Evolutionary conservation across 2,113 vertebrate species (phyloP).

Genomic region (Bungarus multicinctus): DNA sequence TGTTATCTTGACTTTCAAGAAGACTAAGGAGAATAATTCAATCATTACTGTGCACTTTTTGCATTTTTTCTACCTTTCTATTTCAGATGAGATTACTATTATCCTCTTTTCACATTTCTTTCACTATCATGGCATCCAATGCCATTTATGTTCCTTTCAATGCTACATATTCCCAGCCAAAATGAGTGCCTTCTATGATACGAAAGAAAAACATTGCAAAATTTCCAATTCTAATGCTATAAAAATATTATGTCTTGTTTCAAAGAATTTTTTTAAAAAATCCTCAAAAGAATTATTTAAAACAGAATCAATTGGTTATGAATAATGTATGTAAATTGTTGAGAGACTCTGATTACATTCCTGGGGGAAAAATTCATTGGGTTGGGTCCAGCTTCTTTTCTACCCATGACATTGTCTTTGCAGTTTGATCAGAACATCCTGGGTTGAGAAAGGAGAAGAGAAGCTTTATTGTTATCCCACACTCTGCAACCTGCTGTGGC

Average conservation of each 20-base stretch:
- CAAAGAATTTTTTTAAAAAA: not conserved
- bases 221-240: slow-evolving; percentile 7
- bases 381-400: not conserved
- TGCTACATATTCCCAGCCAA: not conserved
- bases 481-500: not conserved
- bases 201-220: not conserved
- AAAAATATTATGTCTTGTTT: slow-evolving; percentile 21
- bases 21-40: not conserved
- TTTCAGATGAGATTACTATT: not conserved
- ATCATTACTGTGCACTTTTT: not conserved
- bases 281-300: not conserved
- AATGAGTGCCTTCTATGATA: not conserved
- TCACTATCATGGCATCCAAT: not conserved
- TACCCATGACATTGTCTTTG: not conserved
- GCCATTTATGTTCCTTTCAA: not conserved
- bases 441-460: not conserved
- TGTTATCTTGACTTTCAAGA: not conserved
- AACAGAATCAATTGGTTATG: not conserved
- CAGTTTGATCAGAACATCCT: not conserved
- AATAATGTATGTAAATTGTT: slow-evolving; percentile 1
- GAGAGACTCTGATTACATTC: not conserved
- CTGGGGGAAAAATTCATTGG: not conserved
- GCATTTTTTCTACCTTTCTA: not conserved
- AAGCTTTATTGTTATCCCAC: not conserved
- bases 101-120: not conserved